Evolutionary conservation across 2,888 invertebrate species (phyloP).

Genomic region (Octonoba sinensis): DNA sequence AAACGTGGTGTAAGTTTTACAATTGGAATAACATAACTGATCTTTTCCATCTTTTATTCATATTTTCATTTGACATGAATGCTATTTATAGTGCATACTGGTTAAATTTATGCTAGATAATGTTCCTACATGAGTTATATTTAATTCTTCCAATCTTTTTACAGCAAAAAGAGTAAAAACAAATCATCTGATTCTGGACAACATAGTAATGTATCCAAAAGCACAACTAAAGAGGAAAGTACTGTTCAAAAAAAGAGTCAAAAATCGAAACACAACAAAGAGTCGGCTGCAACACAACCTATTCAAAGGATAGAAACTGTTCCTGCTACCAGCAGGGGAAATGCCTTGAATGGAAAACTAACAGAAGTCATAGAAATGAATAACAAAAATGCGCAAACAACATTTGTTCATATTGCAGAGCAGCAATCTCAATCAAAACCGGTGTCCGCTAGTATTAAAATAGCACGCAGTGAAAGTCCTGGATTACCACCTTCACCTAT

Average conservation of each 20-base stretch:
- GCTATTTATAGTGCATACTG: too few species aligned
- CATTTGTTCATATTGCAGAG: conserved; percentile 50
- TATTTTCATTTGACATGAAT: too few species aligned
- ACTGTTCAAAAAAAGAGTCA: conserved; percentile 33
- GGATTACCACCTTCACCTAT: conserved; percentile 56
- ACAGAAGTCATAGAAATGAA: conserved; percentile 35
- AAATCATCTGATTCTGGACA: conserved; percentile 51
- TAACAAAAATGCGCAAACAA: conserved; percentile 53
- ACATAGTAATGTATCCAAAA: conserved; percentile 36
- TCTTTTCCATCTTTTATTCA: too few species aligned
- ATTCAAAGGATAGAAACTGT: conserved; percentile 23
- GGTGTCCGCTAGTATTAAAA: conserved; percentile 54
- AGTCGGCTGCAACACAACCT: conserved; percentile 37
- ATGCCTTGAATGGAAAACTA: background rate
- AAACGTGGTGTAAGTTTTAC: too few species aligned
- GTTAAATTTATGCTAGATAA: too few species aligned
- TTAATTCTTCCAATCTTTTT: conserved; percentile 1
- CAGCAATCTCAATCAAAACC: conserved; percentile 43
- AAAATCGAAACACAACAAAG: conserved; percentile 53
- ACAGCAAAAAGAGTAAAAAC: conserved; percentile 53
- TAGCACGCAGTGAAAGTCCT: conserved; percentile 55
- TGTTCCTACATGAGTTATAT: background rate
- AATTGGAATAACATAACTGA: too few species aligned
- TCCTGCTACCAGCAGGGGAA: conserved; percentile 17
- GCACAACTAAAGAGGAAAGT: conserved; percentile 37